Conservation (phyloP, 2,888 invertebrate genomes). For the Agrochola lota region DNA sequence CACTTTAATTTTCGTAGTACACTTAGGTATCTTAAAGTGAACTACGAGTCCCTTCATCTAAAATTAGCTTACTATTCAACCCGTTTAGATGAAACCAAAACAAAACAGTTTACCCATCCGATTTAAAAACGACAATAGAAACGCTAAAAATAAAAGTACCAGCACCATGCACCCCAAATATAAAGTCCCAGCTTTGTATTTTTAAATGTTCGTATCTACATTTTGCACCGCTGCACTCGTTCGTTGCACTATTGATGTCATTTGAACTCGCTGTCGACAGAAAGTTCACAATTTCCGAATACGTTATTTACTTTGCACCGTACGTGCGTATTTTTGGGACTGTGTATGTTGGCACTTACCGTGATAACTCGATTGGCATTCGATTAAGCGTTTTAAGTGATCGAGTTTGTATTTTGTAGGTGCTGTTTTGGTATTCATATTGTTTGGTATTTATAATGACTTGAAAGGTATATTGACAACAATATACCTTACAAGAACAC, state of each 20-base stretch:
- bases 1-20: background rate
- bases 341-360: conserved; percentile 52
- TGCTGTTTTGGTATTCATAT: conserved; percentile 24
- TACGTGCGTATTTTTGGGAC: conserved; percentile 63
- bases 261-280: conserved; percentile 61
- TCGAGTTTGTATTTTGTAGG: conserved; percentile 28
- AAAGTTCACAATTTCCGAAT: conserved; percentile 68
- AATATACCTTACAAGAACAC: too few species aligned
- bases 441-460: background rate
- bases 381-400: conserved; percentile 45
- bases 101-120: background rate
- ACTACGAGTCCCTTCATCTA: background rate
- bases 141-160: conserved; percentile 22
- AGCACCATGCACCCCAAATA: conserved; percentile 12
- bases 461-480: conserved; percentile 8
- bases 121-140: conserved; percentile 24
- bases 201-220: conserved; percentile 47
- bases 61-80: background rate
- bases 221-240: conserved; percentile 61
- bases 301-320: conserved; percentile 65
- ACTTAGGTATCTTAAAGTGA: background rate
- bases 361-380: conserved; percentile 64
- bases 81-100: conserved; percentile 5
- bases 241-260: conserved; percentile 65
- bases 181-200: conserved; percentile 44